phyloP scores from a whole-genome alignment of 2,797 vertebrate species.

The Ptychadena robeensis region DNA sequence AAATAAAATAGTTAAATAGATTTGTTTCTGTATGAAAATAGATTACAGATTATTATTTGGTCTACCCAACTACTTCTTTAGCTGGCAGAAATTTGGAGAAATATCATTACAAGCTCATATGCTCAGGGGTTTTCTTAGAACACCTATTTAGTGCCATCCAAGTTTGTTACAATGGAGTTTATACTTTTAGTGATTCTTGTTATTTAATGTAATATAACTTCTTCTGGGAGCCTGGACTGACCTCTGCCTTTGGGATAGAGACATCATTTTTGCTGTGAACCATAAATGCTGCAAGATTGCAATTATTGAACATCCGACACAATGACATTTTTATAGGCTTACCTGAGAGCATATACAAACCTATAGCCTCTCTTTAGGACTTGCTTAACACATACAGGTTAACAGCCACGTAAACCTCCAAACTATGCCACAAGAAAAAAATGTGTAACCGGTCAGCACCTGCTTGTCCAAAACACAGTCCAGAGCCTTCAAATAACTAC shows the following conservation, averaged over 20 bases:
- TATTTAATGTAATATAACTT: background rate
- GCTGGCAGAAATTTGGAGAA: no score
- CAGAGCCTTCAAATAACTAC: background rate
- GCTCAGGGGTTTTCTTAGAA: no score
- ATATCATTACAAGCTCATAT: no score
- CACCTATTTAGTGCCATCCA: no score
- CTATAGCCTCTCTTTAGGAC: background rate
- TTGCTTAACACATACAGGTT: constrained; percentile 7
- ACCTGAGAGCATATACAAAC: background rate
- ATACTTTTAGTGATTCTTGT: no score
- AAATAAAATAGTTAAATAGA: no score
- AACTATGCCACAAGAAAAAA: constrained; percentile 1
- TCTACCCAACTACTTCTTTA: no score
- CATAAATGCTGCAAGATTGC: background rate
- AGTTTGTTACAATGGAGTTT: no score
- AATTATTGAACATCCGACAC: background rate
- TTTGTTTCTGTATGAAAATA: no score
- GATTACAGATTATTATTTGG: no score
- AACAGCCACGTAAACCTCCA: background rate
- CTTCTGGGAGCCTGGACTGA: background rate
- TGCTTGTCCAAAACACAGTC: constrained; percentile 5
- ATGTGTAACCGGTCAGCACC: background rate
- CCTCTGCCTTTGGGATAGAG: background rate
- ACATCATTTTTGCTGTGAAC: background rate
- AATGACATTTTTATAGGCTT: background rate